Evolutionary conservation across 2,113 vertebrate genomes (phyloP).

Genomic region (Microcebus tavaratra): DNA sequence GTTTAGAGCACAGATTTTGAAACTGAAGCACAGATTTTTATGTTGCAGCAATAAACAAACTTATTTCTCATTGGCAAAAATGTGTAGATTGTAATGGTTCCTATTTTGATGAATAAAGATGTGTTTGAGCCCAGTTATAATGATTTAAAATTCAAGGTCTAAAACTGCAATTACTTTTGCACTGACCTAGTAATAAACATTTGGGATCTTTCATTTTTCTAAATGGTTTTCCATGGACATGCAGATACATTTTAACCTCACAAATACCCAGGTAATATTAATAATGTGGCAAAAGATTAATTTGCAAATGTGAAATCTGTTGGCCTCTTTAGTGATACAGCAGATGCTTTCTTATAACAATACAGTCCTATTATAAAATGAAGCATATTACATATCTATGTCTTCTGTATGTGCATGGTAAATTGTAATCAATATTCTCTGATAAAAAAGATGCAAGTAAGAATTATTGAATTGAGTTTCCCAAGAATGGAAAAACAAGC

Average conservation of each 20-base stretch:
- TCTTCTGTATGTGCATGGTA: not conserved
- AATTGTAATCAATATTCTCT: slow-evolving; percentile 37
- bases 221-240: not conserved
- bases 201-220: too few species aligned
- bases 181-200: too few species aligned
- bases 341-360: not conserved
- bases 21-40: too few species aligned
- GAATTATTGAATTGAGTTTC: not conserved
- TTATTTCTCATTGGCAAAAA: too few species aligned
- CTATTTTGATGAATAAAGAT: too few species aligned
- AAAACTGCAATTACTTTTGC: too few species aligned
- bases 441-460: not conserved
- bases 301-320: not conserved
- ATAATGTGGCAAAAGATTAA: not conserved
- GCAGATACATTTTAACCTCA: not conserved
- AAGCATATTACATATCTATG: not conserved
- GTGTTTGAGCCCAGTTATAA: too few species aligned
- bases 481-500: too few species aligned
- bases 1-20: too few species aligned
- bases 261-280: not conserved
- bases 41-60: too few species aligned
- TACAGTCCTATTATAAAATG: not conserved
- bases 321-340: not conserved
- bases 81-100: too few species aligned
- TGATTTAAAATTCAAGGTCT: too few species aligned